Evolutionary conservation across 2,113 vertebrate genomes (phyloP).

Genomic region (Python bivittatus): DNA sequence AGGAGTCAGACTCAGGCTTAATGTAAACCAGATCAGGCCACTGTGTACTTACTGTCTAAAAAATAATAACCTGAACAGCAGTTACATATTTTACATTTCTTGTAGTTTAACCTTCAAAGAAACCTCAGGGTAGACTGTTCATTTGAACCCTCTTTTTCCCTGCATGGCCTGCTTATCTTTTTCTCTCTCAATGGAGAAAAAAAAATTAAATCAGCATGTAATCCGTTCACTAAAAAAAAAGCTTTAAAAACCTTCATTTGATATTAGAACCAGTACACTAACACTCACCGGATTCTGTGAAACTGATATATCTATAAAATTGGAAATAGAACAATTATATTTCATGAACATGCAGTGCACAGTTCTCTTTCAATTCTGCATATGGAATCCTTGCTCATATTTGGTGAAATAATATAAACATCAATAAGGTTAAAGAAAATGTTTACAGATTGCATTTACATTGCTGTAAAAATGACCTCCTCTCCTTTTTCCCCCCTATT

Average conservation of each 20-base stretch:
- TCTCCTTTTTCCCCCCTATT: too few species aligned
- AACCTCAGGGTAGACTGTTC: not conserved
- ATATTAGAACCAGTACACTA: not conserved
- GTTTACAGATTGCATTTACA: too few species aligned
- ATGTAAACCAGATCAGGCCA: not conserved
- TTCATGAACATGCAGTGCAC: not conserved
- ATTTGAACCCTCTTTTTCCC: too few species aligned
- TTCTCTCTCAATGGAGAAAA: not conserved
- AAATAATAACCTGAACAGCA: too few species aligned
- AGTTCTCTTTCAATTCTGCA: not conserved
- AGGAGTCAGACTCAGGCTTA: not conserved
- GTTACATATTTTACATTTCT: too few species aligned
- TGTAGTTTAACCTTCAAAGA: not conserved
- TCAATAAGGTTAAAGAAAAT: not conserved
- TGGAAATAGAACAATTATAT: not conserved
- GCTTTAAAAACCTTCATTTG: not conserved
- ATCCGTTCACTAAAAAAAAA: not conserved
- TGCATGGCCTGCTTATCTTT: not conserved
- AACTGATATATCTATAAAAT: not conserved
- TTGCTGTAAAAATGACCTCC: too few species aligned
- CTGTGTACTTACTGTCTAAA: too few species aligned
- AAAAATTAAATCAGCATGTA: not conserved
- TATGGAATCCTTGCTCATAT: not conserved
- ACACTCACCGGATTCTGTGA: not conserved
- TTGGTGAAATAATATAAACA: not conserved